Evolutionary conservation across 1,140 invertebrate species (phyloP), one percentile per base, ranked within the genome.

Genomic region (Brachionus rubens): DNA sequence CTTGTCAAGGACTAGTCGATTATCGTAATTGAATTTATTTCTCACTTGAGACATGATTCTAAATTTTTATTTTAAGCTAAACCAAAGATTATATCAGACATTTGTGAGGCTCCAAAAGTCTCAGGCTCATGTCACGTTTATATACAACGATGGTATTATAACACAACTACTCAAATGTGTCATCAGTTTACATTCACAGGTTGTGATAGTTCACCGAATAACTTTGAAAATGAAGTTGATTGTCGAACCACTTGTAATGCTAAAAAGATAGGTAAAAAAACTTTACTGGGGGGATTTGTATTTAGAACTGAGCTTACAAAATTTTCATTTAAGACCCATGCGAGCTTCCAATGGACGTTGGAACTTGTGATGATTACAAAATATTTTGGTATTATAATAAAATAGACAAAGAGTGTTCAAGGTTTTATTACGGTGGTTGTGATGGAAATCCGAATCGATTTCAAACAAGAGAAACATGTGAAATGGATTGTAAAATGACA

Each of bases 111-210:
- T 80, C 87, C 88, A 54, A 86, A 88, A 79, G 89, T 91, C 77
- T 83, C 86, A 4, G 92, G 93, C 40, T 88, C 88, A 12, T 94
- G 92, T 79, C 41, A 87, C 16, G 87, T 87, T 1, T 86, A 89
- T 78, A 82, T 89, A 54, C 87, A 91, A 36, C 87, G 88, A 79
- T 97, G 93, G 93, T 91, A 90, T 84, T 97, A 91, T 87, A 91
- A 93, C 82, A 86, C 87, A 54, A 86, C 87, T 26, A 90, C 93
- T 82, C 91, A 93, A 82, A 88, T 90, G 75, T 98, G 95, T 88
- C 87, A 91, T 86, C 92, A 92, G 52, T 98, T 98, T 88, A 93
- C 94, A 88, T 97, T 92, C 87, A 90, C 89, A 76, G 94, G 94
- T 46, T 96, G 94, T 81, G 90, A 90, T 47, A 90, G 91, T 50